Evolutionary conservation across 2,797 vertebrate genomes (phyloP), one percentile per base, ranked within the genome.

Genomic region (Gymnoscopelus braueri): DNA sequence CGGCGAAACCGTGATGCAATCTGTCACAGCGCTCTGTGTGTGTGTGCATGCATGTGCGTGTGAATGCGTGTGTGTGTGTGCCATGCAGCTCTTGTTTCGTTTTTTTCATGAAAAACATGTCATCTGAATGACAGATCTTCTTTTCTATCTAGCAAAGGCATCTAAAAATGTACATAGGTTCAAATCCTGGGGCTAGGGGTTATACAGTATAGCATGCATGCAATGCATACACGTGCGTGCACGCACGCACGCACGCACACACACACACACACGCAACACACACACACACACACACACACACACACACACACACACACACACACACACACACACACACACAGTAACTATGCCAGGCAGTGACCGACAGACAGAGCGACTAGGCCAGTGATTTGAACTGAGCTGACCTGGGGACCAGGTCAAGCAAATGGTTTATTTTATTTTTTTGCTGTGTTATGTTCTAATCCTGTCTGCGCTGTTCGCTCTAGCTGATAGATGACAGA

Each of bases 81-180:
- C 52, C 50, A 53, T 44, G 15, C 62, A 59, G 71, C 64, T 71
- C 67, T 59, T 82, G 85, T 88, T 80, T 79, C 75, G 78, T 73
- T 86, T 88, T 77, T 74, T 71, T 73, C 35, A 54, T 74, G 39
- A 15, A 80, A 70, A 84, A 71, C 26, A 50, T 63, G 63, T 82
- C 74, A 57, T 74, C 72, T 62, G 65, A 12, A 65, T 14, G 70
- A 85, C 81, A 84, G 81, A 63, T 77, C 74, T 63, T 55, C 74
- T 72, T 13, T 57, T 26, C 55, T 57, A 10, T 57, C 24, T 29
- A n/a, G n/a, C n/a, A 39, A 39, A 7, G 35, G 8, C 8, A 39
- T 7, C 0, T 7, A 26, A 26, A 7, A 39, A 39, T 39, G 6
- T 39, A 2, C 35, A 35, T 2, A 35, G 26, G 26, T 26, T 26